These are phyloP conservation scores for Nasonia giraulti DNA, from an alignment of 1,140 invertebrate genomes.

Conservation along the genomic window DNA sequence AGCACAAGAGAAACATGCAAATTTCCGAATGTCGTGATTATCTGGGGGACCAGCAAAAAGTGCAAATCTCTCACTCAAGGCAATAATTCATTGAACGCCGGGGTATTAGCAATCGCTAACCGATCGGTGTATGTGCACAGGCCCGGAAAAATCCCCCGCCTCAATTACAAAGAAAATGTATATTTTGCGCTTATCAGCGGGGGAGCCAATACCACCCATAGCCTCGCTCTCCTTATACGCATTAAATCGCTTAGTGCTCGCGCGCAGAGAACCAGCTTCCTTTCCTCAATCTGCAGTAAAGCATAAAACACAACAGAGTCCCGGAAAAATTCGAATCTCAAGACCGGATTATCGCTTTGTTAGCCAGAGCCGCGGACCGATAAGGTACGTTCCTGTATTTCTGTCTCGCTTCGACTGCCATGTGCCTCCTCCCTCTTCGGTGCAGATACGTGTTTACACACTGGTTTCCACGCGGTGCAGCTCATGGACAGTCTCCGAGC, in stretches of 20 bases:
- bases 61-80: not conserved
- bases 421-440: not conserved
- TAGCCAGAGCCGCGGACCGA: not conserved
- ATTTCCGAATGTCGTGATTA: not conserved
- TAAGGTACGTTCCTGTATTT: constrained; percentile 2
- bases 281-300: constrained; percentile 41
- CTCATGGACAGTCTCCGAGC: not conserved
- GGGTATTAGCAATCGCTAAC: not conserved
- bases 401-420: not conserved
- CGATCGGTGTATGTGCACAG: not conserved
- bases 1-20: not conserved
- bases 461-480: not conserved
- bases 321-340: constrained; percentile 39
- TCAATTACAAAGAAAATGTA: constrained; percentile 40
- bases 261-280: constrained; percentile 7
- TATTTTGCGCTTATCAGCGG: constrained; percentile 27
- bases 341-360: constrained; percentile 46
- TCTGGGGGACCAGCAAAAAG: not conserved
- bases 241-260: not conserved
- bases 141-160: constrained; percentile 8
- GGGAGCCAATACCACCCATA: constrained; percentile 26
- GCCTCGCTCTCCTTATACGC: constrained; percentile 13
- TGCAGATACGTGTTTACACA: constrained; percentile 31
- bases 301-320: constrained; percentile 15
- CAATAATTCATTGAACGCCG: not conserved